Evolutionary conservation across 2,113 vertebrate species (phyloP), one percentile per base, ranked within the genome.

Genomic region (Collichthys lucidus): DNA sequence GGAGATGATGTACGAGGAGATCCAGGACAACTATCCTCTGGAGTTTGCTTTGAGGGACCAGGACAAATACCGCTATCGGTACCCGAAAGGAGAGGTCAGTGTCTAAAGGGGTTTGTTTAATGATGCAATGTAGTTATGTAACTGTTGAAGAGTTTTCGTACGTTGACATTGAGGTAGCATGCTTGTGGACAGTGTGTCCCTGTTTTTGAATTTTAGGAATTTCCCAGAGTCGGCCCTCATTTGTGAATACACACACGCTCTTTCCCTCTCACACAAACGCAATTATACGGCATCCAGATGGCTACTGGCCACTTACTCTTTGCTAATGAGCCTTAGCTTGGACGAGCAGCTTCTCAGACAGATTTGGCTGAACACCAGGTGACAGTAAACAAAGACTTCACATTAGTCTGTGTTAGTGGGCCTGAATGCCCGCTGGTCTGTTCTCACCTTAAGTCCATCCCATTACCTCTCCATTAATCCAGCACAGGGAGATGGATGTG

Each of bases 31-130:
- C 77, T 97, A 94, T 31, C 98, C 98, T 0, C 94, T 98, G 86
- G 98, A 99, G 90, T 99, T 99, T 89, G 98, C 98, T 53, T 90
- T 99, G 86, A 95, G 98, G 88, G 98, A 99, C 90, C 98, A 99
- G 92, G 98, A 99, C 96, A 99, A 99, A 87, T 99, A 99, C 91
- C 96, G 98, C 90, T 99, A 99, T 90, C 96, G 98, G 24, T 99
- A 99, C 84, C 98, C 98, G 0, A 99, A 99, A 87, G 98, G 98
- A 86, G 98, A 99, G 97, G 98, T 99, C 88, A 76, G 97, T 68
- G 62, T 9, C 26, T 9, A 0, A 40, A 46, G 2, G 17, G 14
- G 20, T n/a, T 49, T 65, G 11, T 64, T 11, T 65, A 22, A 52
- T 73, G 31, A 53, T 44, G 29, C 3, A 5, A 24, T 53, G n/a